Evolutionary conservation across 2,888 invertebrate species (phyloP).

Genomic region (Melieria omissa): DNA sequence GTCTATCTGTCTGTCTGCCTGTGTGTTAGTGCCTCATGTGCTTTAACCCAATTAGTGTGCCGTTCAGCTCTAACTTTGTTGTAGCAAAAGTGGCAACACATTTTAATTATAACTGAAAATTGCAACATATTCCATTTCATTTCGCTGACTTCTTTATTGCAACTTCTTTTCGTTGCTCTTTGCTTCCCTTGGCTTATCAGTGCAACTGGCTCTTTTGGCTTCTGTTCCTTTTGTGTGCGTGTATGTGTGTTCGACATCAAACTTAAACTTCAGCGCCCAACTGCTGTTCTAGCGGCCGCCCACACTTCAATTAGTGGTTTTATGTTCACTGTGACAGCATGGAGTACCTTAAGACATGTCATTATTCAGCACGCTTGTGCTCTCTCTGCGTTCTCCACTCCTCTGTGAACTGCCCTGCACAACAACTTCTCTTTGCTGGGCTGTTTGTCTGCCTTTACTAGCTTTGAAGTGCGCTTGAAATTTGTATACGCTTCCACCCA

Average conservation of each 20-base stretch:
- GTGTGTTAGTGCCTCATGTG: background rate
- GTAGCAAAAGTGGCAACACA: background rate
- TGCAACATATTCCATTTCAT: background rate
- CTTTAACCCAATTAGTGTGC: constrained; percentile 6
- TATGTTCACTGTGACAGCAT: background rate
- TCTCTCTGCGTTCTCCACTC: too few species aligned
- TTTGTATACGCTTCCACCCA: too few species aligned
- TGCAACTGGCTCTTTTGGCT: background rate
- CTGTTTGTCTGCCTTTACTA: too few species aligned
- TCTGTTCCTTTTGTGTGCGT: background rate
- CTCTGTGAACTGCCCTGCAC: too few species aligned
- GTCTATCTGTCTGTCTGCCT: too few species aligned
- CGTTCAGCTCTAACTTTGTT: background rate
- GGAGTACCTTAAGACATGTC: background rate
- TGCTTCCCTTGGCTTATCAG: background rate
- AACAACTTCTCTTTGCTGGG: too few species aligned
- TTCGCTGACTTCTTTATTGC: background rate
- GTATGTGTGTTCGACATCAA: background rate
- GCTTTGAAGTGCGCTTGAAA: too few species aligned
- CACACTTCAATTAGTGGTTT: constrained; percentile 12
- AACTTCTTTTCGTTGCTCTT: background rate
- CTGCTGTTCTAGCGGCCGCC: background rate
- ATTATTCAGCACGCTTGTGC: background rate
- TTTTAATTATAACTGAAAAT: background rate
- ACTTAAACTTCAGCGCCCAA: background rate